Base-by-base conservation (phyloP, 2,113 vertebrate genomes). In the Atractosteus spatula region DNA sequence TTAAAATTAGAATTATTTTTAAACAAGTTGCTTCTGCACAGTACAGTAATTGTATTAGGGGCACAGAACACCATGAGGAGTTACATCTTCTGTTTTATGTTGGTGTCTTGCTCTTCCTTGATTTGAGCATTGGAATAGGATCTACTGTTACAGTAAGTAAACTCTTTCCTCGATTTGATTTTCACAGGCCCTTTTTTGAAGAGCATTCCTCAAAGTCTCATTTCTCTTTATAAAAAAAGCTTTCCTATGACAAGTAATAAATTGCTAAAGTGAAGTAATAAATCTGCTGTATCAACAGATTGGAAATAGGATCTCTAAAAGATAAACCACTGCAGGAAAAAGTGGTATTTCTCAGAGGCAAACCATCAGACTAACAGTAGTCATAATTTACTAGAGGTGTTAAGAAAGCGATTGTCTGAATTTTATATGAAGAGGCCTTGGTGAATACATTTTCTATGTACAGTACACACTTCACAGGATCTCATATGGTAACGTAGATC, bases 211-310 rank as follows among this genome's bases (percentile, higher is more conserved):
- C 73, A 65, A 59, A 81, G 69, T 57, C 72, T 57, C 80, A 82
- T 83, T 85, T 82, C 82, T 78, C 81, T 43, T 74, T 81, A 77
- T 66, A 76, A 78, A 76, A 76, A 75, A 73, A 73, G 75, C 77
- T 85, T 85, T 86, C 61, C 72, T 78, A 61, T 89, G 83, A 79
- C 82, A 79, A 73, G 82, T 88, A 87, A 91, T 88, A 83, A 88
- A 92, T 91, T 83, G 82, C 73, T 73, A 71, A 68, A 59, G 80
- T 81, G 84, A 82, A 77, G 75, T 74, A 86, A 89, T 91, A 84
- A 84, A 88, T 89, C 87, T 86, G 80, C 83, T 79, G 83, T 80
- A 88, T 88, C 87, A 84, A 88, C 83, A 87, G 78, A 81, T 75
- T 66, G 79, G 85, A 86, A 89, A 89, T 87, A 78, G 82, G 82